These are phyloP conservation scores for Serrognathus titanus DNA, from an alignment of 2,888 invertebrate species.

Conservation along the genomic window DNA sequence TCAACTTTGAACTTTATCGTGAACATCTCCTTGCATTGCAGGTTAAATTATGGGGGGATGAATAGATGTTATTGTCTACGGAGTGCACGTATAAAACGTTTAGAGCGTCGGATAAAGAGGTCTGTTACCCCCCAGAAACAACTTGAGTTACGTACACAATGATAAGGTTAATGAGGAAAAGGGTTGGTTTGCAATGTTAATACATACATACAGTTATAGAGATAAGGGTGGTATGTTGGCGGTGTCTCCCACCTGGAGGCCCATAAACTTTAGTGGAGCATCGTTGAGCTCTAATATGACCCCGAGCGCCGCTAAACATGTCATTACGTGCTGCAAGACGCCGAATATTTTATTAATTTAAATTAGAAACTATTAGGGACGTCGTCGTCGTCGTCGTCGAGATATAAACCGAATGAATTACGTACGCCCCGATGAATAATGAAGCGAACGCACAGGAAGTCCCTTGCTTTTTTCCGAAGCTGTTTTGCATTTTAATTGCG, in stretches of 20 bases:
- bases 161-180: conserved; percentile 22
- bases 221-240: conserved; percentile 26
- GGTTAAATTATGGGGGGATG: neutral
- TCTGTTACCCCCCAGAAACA: conserved; percentile 13
- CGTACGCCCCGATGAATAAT: too few relatives aligned
- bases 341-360: conserved; percentile 4
- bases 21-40: too few relatives aligned
- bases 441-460: too few relatives aligned
- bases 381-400: too few relatives aligned
- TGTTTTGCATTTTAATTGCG: too few relatives aligned
- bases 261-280: conserved; percentile 18
- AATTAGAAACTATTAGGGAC: too few relatives aligned
- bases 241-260: conserved; percentile 26
- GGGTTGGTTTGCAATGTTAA: conserved; percentile 19
- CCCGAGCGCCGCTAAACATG: conserved; percentile 14
- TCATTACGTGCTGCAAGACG: neutral
- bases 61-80: neutral
- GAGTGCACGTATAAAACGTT: conserved; percentile 1
- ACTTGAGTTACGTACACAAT: conserved; percentile 22
- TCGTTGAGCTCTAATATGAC: conserved; percentile 6
- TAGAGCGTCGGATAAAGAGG: conserved; percentile 11
- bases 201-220: conserved; percentile 22
- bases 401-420: too few relatives aligned
- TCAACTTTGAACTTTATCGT: too few relatives aligned
- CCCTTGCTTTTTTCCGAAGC: too few relatives aligned